Base-by-base conservation (phyloP, 2,888 invertebrate genomes). In the Megaustenia siamemsis region DNA sequence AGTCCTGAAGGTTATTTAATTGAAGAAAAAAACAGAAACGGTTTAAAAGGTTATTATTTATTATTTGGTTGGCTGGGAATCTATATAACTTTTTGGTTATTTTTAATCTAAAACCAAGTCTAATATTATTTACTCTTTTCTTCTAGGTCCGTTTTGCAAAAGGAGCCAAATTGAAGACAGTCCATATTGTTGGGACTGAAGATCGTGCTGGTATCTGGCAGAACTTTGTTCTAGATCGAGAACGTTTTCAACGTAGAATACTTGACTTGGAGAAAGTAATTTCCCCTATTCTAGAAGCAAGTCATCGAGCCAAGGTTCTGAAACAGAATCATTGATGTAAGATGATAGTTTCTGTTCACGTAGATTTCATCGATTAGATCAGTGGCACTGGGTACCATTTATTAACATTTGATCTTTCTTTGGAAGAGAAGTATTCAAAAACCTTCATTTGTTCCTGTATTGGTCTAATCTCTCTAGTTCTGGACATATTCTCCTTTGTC, bases 151-250 rank as follows among this genome's bases (percentile, higher is more conserved):
- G 40, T 77, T 83, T 83, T 76, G 76, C 77, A 49, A n/a, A 21
- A 18, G 83, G 60, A 32, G 53, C 77, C 28, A 38, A 68, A 4
- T 49, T 83, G 49, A 53, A 38, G 15, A 83, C 83, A 24, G 77
- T 83, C 60, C 53, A 77, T 35, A 43, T 43, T 28, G 68, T 83
- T 45, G 83, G 68, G 38, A 53, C 76, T 28, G 83, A 83, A 77
- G 83, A 83, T 5, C 68, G 83, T 0, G 76, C 53, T 32, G 83
- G 83, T 15, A 83, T 53, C 4, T 83, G 83, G 83, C 83, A 83
- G 28, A 66, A 68, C 56, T 68, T 43, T 76, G 83, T 77, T 28
- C 49, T 83, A 6, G 83, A 83, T 32, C 40, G 83, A 21, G 83
- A 83, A 75, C 76, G 83, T 38, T 83, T 83, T 83, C 28, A 53